These are phyloP conservation scores for Halcyon smyrnensis DNA, from an alignment of 2,797 vertebrate species.

Conservation along the genomic window DNA sequence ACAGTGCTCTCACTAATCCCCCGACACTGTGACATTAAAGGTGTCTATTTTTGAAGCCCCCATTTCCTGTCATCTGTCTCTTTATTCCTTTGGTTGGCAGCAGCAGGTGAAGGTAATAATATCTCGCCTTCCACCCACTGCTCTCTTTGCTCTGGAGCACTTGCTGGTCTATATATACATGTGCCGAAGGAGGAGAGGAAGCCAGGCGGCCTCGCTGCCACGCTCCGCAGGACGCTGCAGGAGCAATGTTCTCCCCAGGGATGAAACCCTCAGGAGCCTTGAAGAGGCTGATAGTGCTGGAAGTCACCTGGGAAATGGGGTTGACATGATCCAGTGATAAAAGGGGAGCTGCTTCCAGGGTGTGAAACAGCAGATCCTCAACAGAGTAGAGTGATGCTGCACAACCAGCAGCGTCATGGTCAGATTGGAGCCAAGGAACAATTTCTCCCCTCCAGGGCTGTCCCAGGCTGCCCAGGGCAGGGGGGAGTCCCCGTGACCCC, in stretches of 20 bases:
- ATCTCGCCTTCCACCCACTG: neutral
- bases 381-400: too few relatives aligned
- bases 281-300: neutral
- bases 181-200: accelerated
- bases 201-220: neutral
- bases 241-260: accelerated
- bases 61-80: conserved; percentile 54
- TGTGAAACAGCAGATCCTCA: too few relatives aligned
- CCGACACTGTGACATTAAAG: conserved; percentile 5
- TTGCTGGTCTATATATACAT: neutral
- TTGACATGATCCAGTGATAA: neutral
- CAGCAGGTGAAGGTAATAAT: conserved; percentile 54
- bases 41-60: conserved; percentile 50
- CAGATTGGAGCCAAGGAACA: neutral
- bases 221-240: neutral
- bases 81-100: neutral
- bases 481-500: neutral
- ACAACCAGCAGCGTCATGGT: accelerated
- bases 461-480: too few relatives aligned
- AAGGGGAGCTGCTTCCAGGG: too few relatives aligned
- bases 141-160: neutral
- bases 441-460: too few relatives aligned
- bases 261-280: neutral
- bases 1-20: neutral
- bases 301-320: neutral